Percentiles rank a stretch among this genome's conserved stretches.
Conservation (phyloP, 2,113 vertebrate genomes). For the Callochromis pleurospilus region DNA sequence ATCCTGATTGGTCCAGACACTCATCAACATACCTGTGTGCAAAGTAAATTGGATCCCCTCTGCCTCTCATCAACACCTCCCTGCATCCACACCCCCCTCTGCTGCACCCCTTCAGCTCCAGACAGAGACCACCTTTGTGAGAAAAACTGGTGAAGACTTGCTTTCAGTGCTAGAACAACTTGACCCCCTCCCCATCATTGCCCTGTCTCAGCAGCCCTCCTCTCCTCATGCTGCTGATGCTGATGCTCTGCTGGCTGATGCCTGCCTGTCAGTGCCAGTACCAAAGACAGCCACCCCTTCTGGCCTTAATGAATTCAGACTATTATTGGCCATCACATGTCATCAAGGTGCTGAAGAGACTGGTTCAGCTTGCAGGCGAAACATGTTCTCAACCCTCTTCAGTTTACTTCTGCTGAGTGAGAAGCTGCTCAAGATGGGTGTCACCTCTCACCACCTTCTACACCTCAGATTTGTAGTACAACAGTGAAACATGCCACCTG, state of each 20-base stretch:
- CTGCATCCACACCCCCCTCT: background rate
- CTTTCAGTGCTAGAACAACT: background rate
- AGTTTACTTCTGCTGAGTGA: background rate
- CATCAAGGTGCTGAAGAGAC: background rate
- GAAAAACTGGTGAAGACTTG: background rate
- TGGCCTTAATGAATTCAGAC: background rate
- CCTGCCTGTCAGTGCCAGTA: background rate
- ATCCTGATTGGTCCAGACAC: background rate
- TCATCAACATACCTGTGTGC: background rate
- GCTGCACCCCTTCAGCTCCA: background rate
- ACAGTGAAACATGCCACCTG: background rate
- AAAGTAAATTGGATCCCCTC: background rate
- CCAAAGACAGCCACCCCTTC: background rate
- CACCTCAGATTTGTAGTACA: background rate
- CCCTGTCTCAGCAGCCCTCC: background rate
- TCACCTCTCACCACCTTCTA: background rate
- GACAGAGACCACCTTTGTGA: background rate
- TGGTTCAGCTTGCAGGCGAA: background rate
- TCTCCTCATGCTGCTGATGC: background rate
- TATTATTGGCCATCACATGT: background rate
- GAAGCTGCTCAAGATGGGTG: background rate
- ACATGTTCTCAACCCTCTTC: background rate
- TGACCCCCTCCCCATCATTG: background rate
- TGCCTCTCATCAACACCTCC: background rate
- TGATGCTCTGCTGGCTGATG: background rate